Evolutionary conservation across 2,113 vertebrate genomes (phyloP).

Genomic region (Scopus umbretta): DNA sequence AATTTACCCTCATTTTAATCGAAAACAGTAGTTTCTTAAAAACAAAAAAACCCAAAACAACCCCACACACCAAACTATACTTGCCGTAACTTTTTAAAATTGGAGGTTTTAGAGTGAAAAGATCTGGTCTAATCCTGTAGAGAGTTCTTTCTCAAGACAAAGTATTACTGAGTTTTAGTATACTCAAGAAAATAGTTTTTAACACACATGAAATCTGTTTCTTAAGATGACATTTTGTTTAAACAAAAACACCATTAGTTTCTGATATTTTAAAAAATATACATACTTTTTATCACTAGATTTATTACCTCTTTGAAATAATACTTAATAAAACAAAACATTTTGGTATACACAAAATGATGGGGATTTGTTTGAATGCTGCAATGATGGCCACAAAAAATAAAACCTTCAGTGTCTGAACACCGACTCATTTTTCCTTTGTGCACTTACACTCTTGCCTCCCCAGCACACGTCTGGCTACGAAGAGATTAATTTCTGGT

Average conservation of each 20-base stretch:
- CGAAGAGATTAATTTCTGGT: not conserved
- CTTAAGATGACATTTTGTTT: not conserved
- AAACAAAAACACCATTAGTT: not conserved
- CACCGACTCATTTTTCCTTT: not conserved
- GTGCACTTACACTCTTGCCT: constrained; percentile 16
- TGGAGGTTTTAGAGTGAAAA: not conserved
- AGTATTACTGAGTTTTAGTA: no score
- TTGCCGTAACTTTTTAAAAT: not conserved
- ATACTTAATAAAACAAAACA: not conserved
- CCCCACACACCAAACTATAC: no score
- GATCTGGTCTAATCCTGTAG: not conserved
- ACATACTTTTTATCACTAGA: not conserved
- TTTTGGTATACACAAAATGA: not conserved
- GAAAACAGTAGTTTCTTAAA: not conserved
- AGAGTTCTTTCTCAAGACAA: not conserved
- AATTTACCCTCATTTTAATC: not conserved
- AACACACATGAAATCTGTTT: not conserved
- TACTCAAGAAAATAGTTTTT: not conserved
- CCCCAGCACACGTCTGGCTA: constrained; percentile 10
- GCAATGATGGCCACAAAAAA: not conserved
- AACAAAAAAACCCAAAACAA: no score
- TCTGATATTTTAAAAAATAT: not conserved
- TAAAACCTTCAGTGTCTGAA: not conserved
- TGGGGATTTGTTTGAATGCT: not conserved
- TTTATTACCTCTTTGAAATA: not conserved